Conservation (phyloP, 2,888 invertebrate species). For the Drosophila nr. fundita region DNA sequence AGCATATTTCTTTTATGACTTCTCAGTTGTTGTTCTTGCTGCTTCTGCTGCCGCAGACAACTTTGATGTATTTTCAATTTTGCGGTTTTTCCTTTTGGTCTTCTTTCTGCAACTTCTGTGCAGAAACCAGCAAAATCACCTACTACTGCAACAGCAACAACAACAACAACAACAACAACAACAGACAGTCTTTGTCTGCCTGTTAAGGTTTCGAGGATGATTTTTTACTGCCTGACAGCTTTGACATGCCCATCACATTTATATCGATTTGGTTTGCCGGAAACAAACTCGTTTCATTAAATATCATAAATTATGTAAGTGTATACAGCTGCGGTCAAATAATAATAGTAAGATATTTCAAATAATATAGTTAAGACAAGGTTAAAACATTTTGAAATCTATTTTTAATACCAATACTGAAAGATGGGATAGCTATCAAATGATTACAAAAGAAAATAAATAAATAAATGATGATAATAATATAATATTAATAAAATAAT, state of each 20-base stretch:
- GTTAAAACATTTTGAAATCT: too few species aligned
- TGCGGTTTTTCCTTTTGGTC: slow-evolving; percentile 59
- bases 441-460: background rate
- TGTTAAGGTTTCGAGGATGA: slow-evolving; percentile 34
- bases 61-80: slow-evolving; percentile 78
- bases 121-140: slow-evolving; percentile 1
- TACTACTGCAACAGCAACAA: slow-evolving; percentile 32
- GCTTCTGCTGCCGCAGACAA: slow-evolving; percentile 52
- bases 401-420: background rate
- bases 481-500: too few species aligned
- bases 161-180: slow-evolving; percentile 28
- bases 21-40: slow-evolving; percentile 38
- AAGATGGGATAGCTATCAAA: background rate
- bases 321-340: background rate
- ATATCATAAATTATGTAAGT: background rate
- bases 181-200: slow-evolving; percentile 47
- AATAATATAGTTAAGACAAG: background rate
- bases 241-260: slow-evolving; percentile 57
- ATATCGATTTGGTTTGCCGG: slow-evolving; percentile 51
- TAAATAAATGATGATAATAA: too few species aligned
- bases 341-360: background rate
- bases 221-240: slow-evolving; percentile 41
- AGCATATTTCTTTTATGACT: slow-evolving; percentile 54
- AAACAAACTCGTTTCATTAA: slow-evolving; percentile 24
- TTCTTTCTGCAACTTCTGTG: background rate